These are phyloP conservation scores for Calyptommatus sinebrachiatus DNA, from an alignment of 2,113 vertebrate genomes.

Conservation along the genomic window DNA sequence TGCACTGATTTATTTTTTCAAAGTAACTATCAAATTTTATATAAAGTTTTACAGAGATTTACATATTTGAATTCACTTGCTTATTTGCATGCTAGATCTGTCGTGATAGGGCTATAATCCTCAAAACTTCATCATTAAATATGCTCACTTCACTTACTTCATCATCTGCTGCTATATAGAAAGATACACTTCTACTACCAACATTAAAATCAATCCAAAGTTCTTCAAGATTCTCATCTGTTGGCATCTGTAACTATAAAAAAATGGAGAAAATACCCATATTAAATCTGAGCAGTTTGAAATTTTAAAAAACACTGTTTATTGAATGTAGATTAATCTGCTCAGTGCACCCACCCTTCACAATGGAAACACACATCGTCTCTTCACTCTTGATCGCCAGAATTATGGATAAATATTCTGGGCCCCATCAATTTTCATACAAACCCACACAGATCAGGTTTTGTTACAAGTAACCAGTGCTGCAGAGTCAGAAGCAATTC, in stretches of 20 bases:
- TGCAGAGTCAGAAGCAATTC: too few species aligned
- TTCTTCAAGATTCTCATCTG: conserved; percentile 91
- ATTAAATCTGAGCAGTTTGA: neutral
- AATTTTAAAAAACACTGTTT: neutral
- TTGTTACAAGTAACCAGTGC: too few species aligned
- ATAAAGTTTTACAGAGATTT: neutral
- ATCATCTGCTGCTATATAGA: conserved; percentile 83
- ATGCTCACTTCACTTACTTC: conserved; percentile 65
- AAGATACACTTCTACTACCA: conserved; percentile 87
- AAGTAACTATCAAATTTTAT: too few species aligned
- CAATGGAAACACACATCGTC: neutral
- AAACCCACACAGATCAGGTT: too few species aligned
- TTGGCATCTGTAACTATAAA: conserved; percentile 84
- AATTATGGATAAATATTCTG: too few species aligned
- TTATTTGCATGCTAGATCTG: neutral
- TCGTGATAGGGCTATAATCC: too few species aligned
- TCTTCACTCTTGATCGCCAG: neutral
- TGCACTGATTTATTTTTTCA: too few species aligned
- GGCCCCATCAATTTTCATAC: too few species aligned
- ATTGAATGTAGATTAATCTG: neutral
- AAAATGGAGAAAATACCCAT: neutral
- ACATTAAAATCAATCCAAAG: conserved; percentile 98
- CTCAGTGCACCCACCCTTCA: neutral
- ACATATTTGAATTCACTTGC: neutral
- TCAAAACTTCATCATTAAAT: neutral